Evolutionary conservation across 2,888 invertebrate genomes (phyloP), one percentile per base, ranked within the genome.

Genomic region (Troides helena): DNA sequence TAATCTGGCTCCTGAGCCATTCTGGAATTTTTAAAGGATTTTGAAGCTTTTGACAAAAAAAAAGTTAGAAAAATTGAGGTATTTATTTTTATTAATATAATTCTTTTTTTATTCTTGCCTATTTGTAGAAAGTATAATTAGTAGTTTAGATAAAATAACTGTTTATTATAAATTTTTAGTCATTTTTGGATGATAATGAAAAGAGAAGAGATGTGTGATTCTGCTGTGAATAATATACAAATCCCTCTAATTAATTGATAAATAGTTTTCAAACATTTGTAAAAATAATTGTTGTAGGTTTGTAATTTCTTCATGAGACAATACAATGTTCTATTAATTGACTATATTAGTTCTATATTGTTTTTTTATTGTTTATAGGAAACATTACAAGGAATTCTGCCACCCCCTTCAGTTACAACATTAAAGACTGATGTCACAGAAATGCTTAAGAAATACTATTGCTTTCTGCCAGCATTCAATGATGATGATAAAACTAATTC

Each of bases 391-490:
- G 96, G 96, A 1, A 93, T 97, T 0, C 90, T 95, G 12, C 96
- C 97, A 30, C 97, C 96, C 14, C 96, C 96, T 0, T 96, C 95
- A 36, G 93, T 96, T 17, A 96, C 96, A 18, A 94, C 94, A 56
- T 88, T 95, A 36, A 95, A 95, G 76, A 90, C 94, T 68, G 95
- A 95, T 79, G 94, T 95, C 25, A 88, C 92, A 39, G 95, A 95
- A 79, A 95, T 95, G 85, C 92, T 96, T 23, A 88, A 93, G 25
- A 92, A 89, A 71, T 94, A 94, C 79, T 93, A 94, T 74, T 83
- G 90, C 17, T 93, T 93, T 70, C 85, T 94, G 21, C 88, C 93
- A 23, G 85, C 90, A 1, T 94, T 94, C 76, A 90, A 87, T 80
- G 86, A 85, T 21, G 77, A 81, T n/a, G 77, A 81, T 1, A 86